These are phyloP conservation scores for Rhyzopertha dominica DNA, from an alignment of 1,140 invertebrate genomes.

Conservation along the genomic window DNA sequence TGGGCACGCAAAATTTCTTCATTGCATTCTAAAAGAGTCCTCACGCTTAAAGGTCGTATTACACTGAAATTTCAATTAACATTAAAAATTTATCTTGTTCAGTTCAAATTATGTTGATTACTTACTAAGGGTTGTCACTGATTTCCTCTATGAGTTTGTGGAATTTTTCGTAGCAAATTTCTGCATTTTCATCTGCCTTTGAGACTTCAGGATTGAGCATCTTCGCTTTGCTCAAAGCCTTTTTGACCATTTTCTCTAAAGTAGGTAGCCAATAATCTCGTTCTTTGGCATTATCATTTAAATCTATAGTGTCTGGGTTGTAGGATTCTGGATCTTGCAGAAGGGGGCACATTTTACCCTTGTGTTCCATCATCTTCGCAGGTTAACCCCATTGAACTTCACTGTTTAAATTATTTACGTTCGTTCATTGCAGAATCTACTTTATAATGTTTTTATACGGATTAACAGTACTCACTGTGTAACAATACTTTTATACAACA, in stretches of 20 bases:
- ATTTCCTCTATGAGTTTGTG: slow-evolving; percentile 72
- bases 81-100: not conserved
- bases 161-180: slow-evolving; percentile 80
- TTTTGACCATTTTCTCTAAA: slow-evolving; percentile 77
- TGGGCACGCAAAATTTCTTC: slow-evolving; percentile 86
- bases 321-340: slow-evolving; percentile 55
- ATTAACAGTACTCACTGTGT: no score
- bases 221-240: slow-evolving; percentile 68
- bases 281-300: slow-evolving; percentile 78
- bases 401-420: no score
- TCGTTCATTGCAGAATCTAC: no score
- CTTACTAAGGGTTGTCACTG: slow-evolving; percentile 75
- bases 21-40: slow-evolving; percentile 85
- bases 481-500: no score
- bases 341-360: slow-evolving; percentile 48
- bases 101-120: slow-evolving; percentile 26
- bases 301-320: slow-evolving; percentile 84
- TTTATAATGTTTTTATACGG: no score
- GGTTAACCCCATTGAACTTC: no score
- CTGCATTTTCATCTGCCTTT: slow-evolving; percentile 71
- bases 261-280: slow-evolving; percentile 90
- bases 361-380: no score
- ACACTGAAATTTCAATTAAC: slow-evolving; percentile 40
- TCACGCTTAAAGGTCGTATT: slow-evolving; percentile 81
- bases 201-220: slow-evolving; percentile 71